Conservation (phyloP, 2,888 invertebrate species). For the Crocallis elinguaria region DNA sequence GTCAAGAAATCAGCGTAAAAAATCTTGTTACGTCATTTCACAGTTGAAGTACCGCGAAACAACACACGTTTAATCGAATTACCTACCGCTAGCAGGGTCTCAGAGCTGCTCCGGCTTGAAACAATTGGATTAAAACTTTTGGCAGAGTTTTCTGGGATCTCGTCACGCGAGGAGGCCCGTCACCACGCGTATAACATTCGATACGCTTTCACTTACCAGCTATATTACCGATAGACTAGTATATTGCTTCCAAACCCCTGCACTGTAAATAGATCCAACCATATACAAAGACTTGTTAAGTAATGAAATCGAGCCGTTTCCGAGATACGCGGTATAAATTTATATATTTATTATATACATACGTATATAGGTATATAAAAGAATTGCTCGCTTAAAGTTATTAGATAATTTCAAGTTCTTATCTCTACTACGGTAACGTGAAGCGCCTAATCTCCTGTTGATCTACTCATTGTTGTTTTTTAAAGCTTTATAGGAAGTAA, state of each 20-base stretch:
- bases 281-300: not conserved
- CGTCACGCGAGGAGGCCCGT: constrained; percentile 52
- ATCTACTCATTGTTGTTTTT: too few species aligned
- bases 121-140: constrained; percentile 75
- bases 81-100: constrained; percentile 40
- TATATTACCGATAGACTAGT: constrained; percentile 18
- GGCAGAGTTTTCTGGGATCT: constrained; percentile 66
- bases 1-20: constrained; percentile 2
- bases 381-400: too few species aligned
- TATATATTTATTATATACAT: too few species aligned
- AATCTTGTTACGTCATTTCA: constrained; percentile 24
- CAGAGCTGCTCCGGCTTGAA: constrained; percentile 43
- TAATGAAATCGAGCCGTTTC: not conserved
- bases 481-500: constrained; percentile 22
- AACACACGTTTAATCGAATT: constrained; percentile 56
- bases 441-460: too few species aligned
- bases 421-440: too few species aligned
- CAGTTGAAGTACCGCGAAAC: constrained; percentile 22
- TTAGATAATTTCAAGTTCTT: too few species aligned
- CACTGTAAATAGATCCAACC: constrained; percentile 8
- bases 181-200: constrained; percentile 49
- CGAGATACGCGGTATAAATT: too few species aligned
- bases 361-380: too few species aligned
- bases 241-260: constrained; percentile 12
- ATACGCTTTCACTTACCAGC: constrained; percentile 51